Base-by-base conservation (phyloP, 2,113 vertebrate genomes). In the Agapornis roseicollis region DNA sequence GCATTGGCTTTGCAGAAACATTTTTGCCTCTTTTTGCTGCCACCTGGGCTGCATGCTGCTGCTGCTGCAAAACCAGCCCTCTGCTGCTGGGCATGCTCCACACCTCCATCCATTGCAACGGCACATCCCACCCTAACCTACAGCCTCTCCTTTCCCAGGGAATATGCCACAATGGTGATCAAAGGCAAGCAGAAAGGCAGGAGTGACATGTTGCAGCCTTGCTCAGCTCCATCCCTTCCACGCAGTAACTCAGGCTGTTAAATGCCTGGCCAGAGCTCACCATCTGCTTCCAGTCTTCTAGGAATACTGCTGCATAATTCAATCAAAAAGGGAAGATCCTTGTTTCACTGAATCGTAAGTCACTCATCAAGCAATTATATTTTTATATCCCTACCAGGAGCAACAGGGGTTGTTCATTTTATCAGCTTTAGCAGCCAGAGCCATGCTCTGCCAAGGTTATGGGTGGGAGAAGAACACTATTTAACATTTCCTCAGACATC, bases 211-310 rank as follows among this genome's bases (percentile, higher is more conserved):
- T 24, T 78, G 71, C 44, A 81, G 85, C 73, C 73, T 61, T 15
- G 23, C 80, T 56, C 11, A 5, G 52, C 82, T 96, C 90, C 52
- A 39, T 81, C 56, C 66, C 37, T 27, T 93, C 85, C 53, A 5
- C 13, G 27, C 92, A 63, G 35, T 94, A 97, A 97, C 85, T 97
- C 96, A 94, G 90, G 72, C 93, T 93, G 89, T 97, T 96, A 97
- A 96, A 96, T 0, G 93, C 96, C 92, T 96, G 97, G 96, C 91
- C 96, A 87, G 96, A 94, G 88, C 80, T 94, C 44, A 13, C 97
- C 97, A 98, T 97, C 97, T 98, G 97, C 97, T 97, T 88, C 88
- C 83, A 91, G 95, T 97, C 97, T 97, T 96, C 82, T 84, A 94
- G 93, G 97, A 96, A 96, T 95, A 95, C 89, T 49, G 6, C 89